Evolutionary conservation across 2,888 invertebrate genomes (phyloP), one percentile per base, ranked within the genome.

Genomic region (Globia sparganii): DNA sequence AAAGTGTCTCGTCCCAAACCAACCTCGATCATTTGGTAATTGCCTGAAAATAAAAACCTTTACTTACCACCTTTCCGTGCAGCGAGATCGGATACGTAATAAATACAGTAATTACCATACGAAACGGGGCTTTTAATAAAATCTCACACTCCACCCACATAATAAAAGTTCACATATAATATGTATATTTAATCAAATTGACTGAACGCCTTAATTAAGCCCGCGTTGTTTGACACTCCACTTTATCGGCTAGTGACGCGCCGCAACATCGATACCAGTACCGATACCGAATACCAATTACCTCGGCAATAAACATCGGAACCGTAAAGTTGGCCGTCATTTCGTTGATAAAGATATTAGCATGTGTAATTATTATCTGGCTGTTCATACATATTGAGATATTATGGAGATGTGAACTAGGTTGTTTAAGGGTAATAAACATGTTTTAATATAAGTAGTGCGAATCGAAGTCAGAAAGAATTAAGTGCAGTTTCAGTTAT

Each of bases 151-250:
- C 81, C 85, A 64, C 80, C 73, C 86, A 74, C 83, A n/a, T 56
- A 43, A 72, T 81, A 31, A 58, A 70, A 76, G 61, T 77, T 73
- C 69, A 83, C 46, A 62, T 72, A 58, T 69, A 78, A 77, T 75
- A 76, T 72, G 77, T 86, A 77, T 72, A 79, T 79, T 83, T 84
- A 77, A 81, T 84, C 80, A 80, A 80, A 80, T 71, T 73, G 77
- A 82, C 79, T 75, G 84, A 72, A 82, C 79, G 84, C 79, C 84
- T 86, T 88, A 87, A 87, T 89, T 89, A 89, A 88, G 83, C 49
- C 21, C 66, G 74, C 46, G 77, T 66, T 73, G 79, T 86, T 85
- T 88, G 86, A 88, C 87, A 88, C 81, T 73, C 34, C 69, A 83
- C 68, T 88, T 84, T 86, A 84, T 88, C 88, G 76, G 46, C 77